A percentile compares a stretch with the other conserved stretches of the same genome.
These are phyloP conservation scores for Megalurothrips usitatus DNA, from an alignment of 2,888 invertebrate species.

Conservation along the genomic window DNA sequence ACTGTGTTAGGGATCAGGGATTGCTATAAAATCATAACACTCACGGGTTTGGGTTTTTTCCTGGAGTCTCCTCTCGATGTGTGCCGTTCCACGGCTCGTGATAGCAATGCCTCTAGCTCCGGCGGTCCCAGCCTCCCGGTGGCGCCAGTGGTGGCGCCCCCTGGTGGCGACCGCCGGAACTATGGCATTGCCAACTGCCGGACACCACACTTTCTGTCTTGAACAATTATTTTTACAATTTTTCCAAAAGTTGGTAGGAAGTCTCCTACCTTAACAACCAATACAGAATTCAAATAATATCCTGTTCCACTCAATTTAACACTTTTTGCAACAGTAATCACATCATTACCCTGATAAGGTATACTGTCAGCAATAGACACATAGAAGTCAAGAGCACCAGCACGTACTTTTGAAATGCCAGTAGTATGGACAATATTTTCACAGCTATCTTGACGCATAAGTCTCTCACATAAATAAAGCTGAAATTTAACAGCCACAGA, in stretches of 20 bases:
- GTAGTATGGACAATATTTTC: not conserved
- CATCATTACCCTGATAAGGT: not conserved
- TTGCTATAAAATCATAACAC: no score
- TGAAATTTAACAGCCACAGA: not conserved
- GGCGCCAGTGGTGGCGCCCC: no score
- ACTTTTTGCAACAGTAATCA: not conserved
- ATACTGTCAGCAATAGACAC: not conserved
- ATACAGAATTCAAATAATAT: not conserved
- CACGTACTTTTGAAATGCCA: not conserved
- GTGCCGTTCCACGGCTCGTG: no score
- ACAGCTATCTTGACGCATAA: not conserved
- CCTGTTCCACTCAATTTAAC: not conserved
- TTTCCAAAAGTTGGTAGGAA: not conserved
- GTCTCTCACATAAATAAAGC: not conserved
- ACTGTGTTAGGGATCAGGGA: no score
- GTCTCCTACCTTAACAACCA: not conserved
- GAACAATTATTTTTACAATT: not conserved
- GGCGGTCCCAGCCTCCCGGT: no score
- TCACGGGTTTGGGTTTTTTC: no score
- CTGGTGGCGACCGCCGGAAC: no score
- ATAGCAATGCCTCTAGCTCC: no score
- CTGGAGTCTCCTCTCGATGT: no score
- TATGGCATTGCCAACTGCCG: no score
- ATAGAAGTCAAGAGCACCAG: not conserved
- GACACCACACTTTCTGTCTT: not conserved